A percentile compares a stretch with the other conserved stretches of the same genome.
Evolutionary conservation across 2,888 invertebrate genomes (phyloP).

Genomic region (Artemia sinica): DNA sequence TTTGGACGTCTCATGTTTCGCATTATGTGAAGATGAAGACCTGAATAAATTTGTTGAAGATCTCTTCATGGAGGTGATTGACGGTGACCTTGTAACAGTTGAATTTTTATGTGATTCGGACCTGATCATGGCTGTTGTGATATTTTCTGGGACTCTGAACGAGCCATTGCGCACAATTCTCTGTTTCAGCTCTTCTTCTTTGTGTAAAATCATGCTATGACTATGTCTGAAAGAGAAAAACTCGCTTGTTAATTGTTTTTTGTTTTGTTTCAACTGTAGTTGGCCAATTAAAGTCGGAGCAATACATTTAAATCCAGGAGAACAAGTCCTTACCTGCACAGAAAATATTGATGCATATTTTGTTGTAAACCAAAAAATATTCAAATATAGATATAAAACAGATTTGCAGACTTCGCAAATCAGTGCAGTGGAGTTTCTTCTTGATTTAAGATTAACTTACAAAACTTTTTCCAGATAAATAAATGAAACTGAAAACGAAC

Average conservation of each 20-base stretch:
- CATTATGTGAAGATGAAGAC: neutral
- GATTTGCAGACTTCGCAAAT: too few relatives aligned
- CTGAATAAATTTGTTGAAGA: neutral
- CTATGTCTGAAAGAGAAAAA: slow-evolving; percentile 3
- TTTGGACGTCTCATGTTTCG: slow-evolving; percentile 6
- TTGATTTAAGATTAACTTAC: too few relatives aligned
- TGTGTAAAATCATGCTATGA: neutral
- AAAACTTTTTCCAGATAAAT: too few relatives aligned
- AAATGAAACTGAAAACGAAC: too few relatives aligned
- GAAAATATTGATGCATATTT: too few relatives aligned
- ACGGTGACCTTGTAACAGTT: neutral
- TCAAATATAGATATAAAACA: too few relatives aligned
- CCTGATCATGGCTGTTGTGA: neutral
- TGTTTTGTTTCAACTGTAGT: too few relatives aligned
- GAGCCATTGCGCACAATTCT: neutral
- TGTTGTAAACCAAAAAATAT: too few relatives aligned
- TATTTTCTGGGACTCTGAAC: neutral
- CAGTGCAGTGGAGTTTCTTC: too few relatives aligned
- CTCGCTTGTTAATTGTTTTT: neutral
- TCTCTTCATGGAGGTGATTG: neutral
- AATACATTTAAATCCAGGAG: too few relatives aligned
- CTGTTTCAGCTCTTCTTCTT: neutral
- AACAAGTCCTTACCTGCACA: too few relatives aligned
- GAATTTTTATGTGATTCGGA: neutral
- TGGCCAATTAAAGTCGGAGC: too few relatives aligned